Evolutionary conservation across 2,797 vertebrate genomes (phyloP).

Genomic region (Phataginus tetradactyla): DNA sequence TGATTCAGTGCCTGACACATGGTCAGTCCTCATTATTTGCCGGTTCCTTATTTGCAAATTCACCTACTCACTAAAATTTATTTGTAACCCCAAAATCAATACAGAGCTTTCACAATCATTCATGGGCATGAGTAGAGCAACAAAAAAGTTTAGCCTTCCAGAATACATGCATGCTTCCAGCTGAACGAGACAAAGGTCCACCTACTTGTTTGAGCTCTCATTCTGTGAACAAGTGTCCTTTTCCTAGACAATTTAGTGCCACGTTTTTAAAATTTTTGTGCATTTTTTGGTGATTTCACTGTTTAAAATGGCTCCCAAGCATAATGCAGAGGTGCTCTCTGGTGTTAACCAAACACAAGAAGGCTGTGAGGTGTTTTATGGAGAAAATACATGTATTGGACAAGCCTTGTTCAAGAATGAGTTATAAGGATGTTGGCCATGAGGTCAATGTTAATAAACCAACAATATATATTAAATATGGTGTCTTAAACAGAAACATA

Average conservation of each 20-base stretch:
- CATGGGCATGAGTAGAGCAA: not conserved
- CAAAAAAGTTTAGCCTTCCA: not conserved
- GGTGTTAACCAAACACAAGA: not conserved
- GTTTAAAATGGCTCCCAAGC: not conserved
- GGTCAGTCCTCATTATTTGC: not conserved
- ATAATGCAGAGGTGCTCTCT: not conserved
- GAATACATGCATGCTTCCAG: not conserved
- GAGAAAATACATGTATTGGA: not conserved
- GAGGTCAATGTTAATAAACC: not conserved
- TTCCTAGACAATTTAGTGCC: not conserved
- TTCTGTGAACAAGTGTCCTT: not conserved
- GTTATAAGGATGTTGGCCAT: not conserved
- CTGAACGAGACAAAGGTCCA: not conserved
- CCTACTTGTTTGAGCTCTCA: not conserved
- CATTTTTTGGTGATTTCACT: not conserved
- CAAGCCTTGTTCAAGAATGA: not conserved
- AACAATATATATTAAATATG: not conserved
- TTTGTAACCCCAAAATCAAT: not conserved
- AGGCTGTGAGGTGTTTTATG: not conserved
- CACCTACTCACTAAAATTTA: not conserved
- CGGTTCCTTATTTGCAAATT: not conserved
- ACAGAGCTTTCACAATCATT: not conserved
- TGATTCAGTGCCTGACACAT: not conserved
- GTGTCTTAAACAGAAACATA: not conserved
- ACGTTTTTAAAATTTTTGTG: not conserved